Conservation (phyloP, 2,888 invertebrate genomes). For the Mesorhabditis spiculigera region DNA sequence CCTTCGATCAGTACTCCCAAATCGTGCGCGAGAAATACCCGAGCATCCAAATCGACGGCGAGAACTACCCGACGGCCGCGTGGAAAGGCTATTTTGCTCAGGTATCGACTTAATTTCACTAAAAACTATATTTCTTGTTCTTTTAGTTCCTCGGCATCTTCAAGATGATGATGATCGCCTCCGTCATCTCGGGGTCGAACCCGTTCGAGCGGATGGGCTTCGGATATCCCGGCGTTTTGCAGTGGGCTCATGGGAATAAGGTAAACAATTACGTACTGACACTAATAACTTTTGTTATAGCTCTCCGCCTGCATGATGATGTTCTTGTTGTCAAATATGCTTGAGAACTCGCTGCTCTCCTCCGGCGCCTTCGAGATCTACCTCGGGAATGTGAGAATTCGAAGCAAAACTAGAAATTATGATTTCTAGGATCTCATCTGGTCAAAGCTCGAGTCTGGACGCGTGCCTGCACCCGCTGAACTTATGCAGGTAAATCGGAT, state of each 20-base stretch:
- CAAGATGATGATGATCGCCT: constrained; percentile 81
- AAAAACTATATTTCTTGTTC: constrained; percentile 7
- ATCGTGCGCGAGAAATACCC: constrained; percentile 90
- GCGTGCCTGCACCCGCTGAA: constrained; percentile 92
- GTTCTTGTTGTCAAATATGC: constrained; percentile 81
- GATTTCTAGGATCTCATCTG: constrained; percentile 80
- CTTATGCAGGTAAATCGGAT: constrained; percentile 76
- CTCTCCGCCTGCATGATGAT: constrained; percentile 94
- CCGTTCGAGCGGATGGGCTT: constrained; percentile 77
- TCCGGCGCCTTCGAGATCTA: constrained; percentile 91
- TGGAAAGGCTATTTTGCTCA: constrained; percentile 76
- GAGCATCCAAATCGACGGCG: constrained; percentile 81
- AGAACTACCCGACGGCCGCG: constrained; percentile 87
- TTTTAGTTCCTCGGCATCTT: constrained; percentile 71
- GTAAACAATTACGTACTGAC: constrained; percentile 42
- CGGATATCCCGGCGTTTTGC: constrained; percentile 77
- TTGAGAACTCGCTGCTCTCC: constrained; percentile 79
- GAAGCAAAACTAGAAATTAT: constrained; percentile 61
- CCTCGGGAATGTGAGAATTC: constrained; percentile 20
- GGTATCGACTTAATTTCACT: constrained; percentile 21
- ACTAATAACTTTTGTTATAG: constrained; percentile 51
- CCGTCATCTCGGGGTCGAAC: constrained; percentile 77
- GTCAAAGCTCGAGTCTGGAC: constrained; percentile 95
- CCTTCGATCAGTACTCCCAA: constrained; percentile 87
- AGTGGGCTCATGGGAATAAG: constrained; percentile 86